These are phyloP conservation scores for Gymnocheta viridis DNA, from an alignment of 2,888 invertebrate species.

Conservation along the genomic window DNA sequence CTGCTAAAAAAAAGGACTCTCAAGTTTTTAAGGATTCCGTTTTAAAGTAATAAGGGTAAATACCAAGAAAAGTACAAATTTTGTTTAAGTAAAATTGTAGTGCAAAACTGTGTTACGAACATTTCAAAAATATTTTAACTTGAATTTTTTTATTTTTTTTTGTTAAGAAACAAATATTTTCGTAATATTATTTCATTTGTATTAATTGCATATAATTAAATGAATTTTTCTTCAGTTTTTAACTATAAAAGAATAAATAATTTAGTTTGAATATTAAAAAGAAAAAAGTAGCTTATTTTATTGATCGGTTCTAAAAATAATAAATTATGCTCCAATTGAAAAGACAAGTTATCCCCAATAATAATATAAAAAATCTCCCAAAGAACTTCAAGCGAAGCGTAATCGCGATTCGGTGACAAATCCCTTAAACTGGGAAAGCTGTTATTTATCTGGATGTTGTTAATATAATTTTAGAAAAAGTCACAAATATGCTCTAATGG, in stretches of 20 bases:
- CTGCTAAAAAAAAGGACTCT: neutral
- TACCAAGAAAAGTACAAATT: slow-evolving; percentile 11
- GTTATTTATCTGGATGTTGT: too few relatives aligned
- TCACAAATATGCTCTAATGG: too few relatives aligned
- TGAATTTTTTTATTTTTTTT: too few relatives aligned
- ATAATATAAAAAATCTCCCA: too few relatives aligned
- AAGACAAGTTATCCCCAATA: too few relatives aligned
- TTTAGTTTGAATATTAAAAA: neutral
- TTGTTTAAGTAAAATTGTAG: neutral
- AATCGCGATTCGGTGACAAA: too few relatives aligned
- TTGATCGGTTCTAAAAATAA: neutral
- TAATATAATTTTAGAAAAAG: too few relatives aligned
- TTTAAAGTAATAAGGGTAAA: neutral
- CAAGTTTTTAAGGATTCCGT: neutral
- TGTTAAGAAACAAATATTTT: neutral
- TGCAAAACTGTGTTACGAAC: too few relatives aligned
- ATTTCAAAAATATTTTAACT: neutral
- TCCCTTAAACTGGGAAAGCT: too few relatives aligned
- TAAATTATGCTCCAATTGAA: too few relatives aligned
- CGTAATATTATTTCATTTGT: too few relatives aligned
- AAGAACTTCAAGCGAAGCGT: too few relatives aligned
- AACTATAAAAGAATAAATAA: neutral
- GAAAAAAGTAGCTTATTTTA: neutral
- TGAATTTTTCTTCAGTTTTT: neutral
- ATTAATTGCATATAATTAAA: neutral